A percentile compares a stretch with the other conserved stretches of the same genome.
phyloP scores from a whole-genome alignment of 2,113 vertebrate species.

The Chloebia gouldiae region DNA sequence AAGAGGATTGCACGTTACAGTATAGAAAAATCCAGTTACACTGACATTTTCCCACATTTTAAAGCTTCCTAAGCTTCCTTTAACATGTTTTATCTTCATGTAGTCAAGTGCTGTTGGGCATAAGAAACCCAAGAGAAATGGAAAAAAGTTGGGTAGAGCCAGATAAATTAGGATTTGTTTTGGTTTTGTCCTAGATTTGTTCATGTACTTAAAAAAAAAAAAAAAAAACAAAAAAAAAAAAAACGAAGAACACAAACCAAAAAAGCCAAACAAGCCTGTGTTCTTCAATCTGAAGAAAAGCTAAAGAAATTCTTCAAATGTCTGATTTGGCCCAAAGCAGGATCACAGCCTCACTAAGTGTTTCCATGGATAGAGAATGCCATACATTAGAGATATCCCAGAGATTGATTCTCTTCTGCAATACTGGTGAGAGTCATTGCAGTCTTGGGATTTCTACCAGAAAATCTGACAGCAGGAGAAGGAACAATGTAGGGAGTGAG shows the following conservation, averaged over 20 bases:
- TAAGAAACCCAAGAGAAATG: background rate
- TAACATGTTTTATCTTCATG: background rate
- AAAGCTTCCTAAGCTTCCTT: background rate
- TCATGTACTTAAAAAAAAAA: background rate
- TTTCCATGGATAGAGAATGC: background rate
- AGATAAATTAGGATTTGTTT: background rate
- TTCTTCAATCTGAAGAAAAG: background rate
- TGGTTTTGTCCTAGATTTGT: background rate
- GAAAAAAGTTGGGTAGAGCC: background rate
- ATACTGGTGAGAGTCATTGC: background rate
- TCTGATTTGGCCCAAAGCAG: background rate
- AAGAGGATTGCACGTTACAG: background rate
- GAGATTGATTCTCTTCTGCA: background rate
- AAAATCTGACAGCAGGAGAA: background rate
- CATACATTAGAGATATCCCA: background rate
- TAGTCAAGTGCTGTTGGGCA: rapidly evolving
- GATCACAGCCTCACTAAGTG: background rate
- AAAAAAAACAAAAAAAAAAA: background rate
- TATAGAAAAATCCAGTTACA: background rate
- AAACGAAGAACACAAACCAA: too few species aligned
- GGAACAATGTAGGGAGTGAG: background rate
- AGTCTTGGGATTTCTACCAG: background rate
- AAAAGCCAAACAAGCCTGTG: rapidly evolving
- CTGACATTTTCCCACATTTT: background rate
- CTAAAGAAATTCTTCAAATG: background rate